Evolutionary conservation across 2,797 vertebrate genomes (phyloP).

Genomic region (Eptatretus atami): DNA sequence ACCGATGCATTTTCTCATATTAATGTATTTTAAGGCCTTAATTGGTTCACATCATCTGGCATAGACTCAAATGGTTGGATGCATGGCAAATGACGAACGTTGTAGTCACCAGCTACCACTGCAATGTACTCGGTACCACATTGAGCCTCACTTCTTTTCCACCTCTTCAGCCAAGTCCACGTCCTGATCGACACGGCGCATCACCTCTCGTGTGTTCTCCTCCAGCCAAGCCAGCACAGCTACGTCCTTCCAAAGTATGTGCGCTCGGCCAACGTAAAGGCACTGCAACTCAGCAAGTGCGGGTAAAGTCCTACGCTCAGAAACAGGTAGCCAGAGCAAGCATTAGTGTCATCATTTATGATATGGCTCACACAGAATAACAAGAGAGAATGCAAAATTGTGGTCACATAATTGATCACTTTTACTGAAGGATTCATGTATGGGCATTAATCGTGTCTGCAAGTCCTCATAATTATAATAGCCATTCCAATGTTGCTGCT

Average conservation of each 20-base stretch:
- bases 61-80: background rate
- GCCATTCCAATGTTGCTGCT: too few species aligned
- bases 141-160: conserved; percentile 31
- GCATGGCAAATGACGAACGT: background rate
- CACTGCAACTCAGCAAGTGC: conserved; percentile 44
- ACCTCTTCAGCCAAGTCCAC: conserved; percentile 34
- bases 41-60: too few species aligned
- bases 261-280: conserved; percentile 47
- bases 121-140: background rate
- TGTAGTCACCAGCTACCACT: background rate
- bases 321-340: too few species aligned
- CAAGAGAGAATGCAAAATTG: too few species aligned
- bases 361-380: too few species aligned
- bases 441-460: too few species aligned
- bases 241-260: conserved; percentile 45
- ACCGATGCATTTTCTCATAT: too few species aligned
- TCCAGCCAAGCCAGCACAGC: conserved; percentile 60
- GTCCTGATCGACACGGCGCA: conserved; percentile 26
- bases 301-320: conserved; percentile 17
- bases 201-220: conserved; percentile 28
- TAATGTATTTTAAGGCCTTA: too few species aligned
- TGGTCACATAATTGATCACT: too few species aligned
- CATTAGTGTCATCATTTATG: too few species aligned
- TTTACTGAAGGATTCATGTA: too few species aligned
- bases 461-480: too few species aligned